Base-by-base conservation (phyloP, 2,113 vertebrate genomes). In the Oplegnathus fasciatus region DNA sequence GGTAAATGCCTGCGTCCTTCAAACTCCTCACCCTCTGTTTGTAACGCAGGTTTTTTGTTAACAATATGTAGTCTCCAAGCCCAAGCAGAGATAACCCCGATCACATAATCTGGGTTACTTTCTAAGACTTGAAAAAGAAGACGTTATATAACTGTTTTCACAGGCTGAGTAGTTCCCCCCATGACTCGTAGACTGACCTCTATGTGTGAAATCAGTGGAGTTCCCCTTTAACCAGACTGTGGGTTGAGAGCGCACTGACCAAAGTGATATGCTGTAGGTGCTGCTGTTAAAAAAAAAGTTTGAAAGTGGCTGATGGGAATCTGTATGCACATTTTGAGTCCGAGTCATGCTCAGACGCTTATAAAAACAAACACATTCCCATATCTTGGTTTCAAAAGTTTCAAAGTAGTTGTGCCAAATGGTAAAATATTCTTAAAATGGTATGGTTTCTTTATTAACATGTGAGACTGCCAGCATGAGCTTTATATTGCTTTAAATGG, bases 231-330 rank as follows among this genome's bases (percentile, higher is more conserved):
- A 72, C 13, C 68, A 60, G 30, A 57, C 9, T 61, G 81, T 57
- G 54, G 61, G 70, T 57, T 70, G 80, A 69, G 50, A 79, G 60
- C 37, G 72, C 81, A 78, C 60, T 80, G 55, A 83, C 55, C 75
- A 66, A 61, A 72, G 60, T 77, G 37, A 55, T 10, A 22, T 34
- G 15, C 5, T 80, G 48, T 44, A 1, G 28, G 65, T 75, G 10
- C 6, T 5, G 17, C 13, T 13, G 54, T 34, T 8, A 24, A 17
- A 5, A 6, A 30, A 60, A 58, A 24, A 11, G 37, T 58, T 58
- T 13, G 42, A 52, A 30, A 67, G 64, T 6, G 20, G 42, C 46
- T 67, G 7, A 54, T 46, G 20, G n/a, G 13, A 65, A 62, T 22
- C 17, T 5, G 2, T 58, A 11, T 37, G 64, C 52, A 66, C 57